Evolutionary conservation across 2,888 invertebrate species (phyloP).

Genomic region (Caradrina clavipalpis): DNA sequence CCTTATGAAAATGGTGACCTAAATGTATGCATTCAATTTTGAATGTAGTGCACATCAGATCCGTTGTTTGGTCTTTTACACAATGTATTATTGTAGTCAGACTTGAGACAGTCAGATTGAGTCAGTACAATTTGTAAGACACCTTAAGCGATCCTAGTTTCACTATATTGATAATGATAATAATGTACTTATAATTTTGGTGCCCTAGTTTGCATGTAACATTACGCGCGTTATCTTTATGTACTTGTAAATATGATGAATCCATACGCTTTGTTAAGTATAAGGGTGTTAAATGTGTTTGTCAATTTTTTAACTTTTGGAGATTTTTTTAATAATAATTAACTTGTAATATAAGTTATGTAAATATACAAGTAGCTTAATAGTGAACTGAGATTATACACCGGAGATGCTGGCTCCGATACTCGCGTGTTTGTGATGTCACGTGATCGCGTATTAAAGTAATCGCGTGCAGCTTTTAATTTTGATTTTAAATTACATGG

Average conservation of each 20-base stretch:
- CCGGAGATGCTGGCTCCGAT: conserved; percentile 68
- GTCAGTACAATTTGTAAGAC: conserved; percentile 59
- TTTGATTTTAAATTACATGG: conserved; percentile 28
- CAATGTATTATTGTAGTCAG: conserved; percentile 50
- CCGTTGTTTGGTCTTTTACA: conserved; percentile 59
- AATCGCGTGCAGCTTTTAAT: conserved; percentile 42
- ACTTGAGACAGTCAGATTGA: not conserved
- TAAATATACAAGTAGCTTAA: conserved; percentile 79
- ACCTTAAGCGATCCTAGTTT: conserved; percentile 66
- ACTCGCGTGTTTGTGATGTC: conserved; percentile 75
- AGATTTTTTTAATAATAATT: conserved; percentile 80
- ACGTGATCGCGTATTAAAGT: conserved; percentile 53
- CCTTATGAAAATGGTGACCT: conserved; percentile 85
- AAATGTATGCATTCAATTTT: conserved; percentile 70
- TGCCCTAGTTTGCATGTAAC: conserved; percentile 87
- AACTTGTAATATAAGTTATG: conserved; percentile 79
- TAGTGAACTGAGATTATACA: conserved; percentile 83
- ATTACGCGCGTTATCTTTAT: conserved; percentile 80
- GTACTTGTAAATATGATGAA: conserved; percentile 89
- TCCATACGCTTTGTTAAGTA: conserved; percentile 90
- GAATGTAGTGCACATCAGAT: conserved; percentile 62
- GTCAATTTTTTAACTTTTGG: conserved; percentile 88
- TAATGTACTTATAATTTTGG: conserved; percentile 86
- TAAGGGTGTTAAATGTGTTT: conserved; percentile 90
- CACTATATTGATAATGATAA: conserved; percentile 67